phyloP scores from a whole-genome alignment of 2,113 vertebrate species.

The Micromys minutus region DNA sequence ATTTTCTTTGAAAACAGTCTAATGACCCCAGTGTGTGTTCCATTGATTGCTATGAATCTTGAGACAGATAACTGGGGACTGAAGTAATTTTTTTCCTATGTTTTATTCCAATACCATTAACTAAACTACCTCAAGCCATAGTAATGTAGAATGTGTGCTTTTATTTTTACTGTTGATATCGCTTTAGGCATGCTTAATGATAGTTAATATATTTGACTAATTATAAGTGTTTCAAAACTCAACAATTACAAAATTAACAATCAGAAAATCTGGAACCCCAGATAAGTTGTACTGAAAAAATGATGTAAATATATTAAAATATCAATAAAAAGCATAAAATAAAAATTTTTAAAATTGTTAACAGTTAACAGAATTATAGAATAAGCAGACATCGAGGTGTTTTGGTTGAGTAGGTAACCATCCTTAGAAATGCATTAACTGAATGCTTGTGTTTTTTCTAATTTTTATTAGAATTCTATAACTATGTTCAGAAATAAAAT shows the following conservation, averaged over 20 bases:
- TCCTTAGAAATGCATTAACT: neutral
- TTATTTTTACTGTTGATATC: neutral
- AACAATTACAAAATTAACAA: constrained; percentile 1
- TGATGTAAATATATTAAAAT: neutral
- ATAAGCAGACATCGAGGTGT: neutral
- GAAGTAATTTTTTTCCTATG: constrained; percentile 54
- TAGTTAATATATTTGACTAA: neutral
- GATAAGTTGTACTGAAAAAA: neutral
- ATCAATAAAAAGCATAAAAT: neutral
- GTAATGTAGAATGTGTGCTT: neutral
- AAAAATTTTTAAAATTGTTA: neutral
- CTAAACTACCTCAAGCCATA: neutral
- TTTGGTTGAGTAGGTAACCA: neutral
- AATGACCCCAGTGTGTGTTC: neutral
- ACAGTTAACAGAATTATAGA: neutral
- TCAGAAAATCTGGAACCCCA: neutral
- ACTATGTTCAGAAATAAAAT: neutral
- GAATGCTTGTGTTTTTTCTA: neutral
- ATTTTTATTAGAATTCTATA: neutral
- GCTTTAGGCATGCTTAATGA: neutral
- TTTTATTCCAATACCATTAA: constrained; percentile 50
- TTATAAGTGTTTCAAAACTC: neutral
- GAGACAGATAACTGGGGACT: constrained; percentile 45
- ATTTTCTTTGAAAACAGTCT: constrained; percentile 62
- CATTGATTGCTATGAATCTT: constrained; percentile 43